Conservation (phyloP, 2,113 vertebrate genomes). For the Atlantisia rogersi region DNA sequence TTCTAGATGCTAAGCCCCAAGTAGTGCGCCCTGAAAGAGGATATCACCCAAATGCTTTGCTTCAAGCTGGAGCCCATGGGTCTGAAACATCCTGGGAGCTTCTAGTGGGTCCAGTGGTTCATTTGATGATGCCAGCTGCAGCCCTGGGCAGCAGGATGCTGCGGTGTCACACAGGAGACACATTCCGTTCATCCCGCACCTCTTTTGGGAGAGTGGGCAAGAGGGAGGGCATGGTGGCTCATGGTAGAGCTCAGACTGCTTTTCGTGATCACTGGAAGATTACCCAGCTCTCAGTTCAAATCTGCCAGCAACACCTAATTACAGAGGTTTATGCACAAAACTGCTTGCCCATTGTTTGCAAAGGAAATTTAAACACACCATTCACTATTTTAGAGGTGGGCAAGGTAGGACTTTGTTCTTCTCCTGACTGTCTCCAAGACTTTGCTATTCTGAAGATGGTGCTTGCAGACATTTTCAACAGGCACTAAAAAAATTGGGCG, state of each 20-base stretch:
- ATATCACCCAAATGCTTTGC: neutral
- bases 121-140: neutral
- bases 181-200: rapidly evolving
- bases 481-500: neutral
- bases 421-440: neutral
- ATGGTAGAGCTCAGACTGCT: neutral
- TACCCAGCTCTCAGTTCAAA: neutral
- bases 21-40: neutral
- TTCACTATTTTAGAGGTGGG: neutral
- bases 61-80: neutral
- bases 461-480: neutral
- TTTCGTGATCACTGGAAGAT: neutral
- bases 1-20: neutral
- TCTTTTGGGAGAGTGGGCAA: neutral
- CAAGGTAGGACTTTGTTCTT: neutral
- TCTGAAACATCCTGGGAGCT: neutral
- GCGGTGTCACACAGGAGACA: neutral
- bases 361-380: neutral
- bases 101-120: neutral
- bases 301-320: neutral
- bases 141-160: rapidly evolving
- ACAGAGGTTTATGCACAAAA: neutral
- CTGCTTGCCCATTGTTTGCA: rapidly evolving
- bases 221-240: neutral
- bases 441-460: neutral